Percentiles rank a stretch among this genome's conserved stretches.
Evolutionary conservation across 2,797 vertebrate genomes (phyloP).

Genomic region (Catamblyrhynchus diadema): DNA sequence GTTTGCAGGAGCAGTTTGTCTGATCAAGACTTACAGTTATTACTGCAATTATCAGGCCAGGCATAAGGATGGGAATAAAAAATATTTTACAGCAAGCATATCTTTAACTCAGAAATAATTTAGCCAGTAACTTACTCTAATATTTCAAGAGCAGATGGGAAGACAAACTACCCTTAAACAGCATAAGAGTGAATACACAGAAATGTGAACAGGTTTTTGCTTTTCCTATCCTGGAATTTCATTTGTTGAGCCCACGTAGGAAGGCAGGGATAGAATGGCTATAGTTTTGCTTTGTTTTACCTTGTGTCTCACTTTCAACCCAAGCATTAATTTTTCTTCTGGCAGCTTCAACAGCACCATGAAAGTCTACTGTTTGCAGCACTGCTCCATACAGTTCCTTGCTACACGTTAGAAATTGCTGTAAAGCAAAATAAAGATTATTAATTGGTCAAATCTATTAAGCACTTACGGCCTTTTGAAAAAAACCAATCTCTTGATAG

Average conservation of each 20-base stretch:
- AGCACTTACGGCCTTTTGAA: neutral
- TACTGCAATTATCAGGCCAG: neutral
- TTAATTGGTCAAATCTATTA: neutral
- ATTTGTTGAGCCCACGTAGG: neutral
- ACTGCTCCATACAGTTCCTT: conserved; percentile 68
- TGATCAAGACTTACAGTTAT: neutral
- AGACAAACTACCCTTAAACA: neutral
- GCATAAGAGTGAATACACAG: neutral
- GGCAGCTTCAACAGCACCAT: conserved; percentile 55
- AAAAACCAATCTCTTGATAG: neutral
- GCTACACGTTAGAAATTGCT: conserved; percentile 64
- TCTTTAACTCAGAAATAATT: neutral
- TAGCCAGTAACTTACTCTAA: neutral
- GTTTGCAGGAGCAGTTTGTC: neutral
- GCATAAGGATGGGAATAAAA: neutral
- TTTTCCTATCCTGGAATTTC: neutral
- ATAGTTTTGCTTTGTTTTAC: conserved; percentile 53
- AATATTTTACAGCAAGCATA: neutral
- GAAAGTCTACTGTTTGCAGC: conserved; percentile 70
- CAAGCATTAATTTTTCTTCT: conserved; percentile 75
- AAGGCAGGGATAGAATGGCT: neutral
- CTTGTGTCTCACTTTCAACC: conserved; percentile 75
- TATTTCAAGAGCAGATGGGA: neutral
- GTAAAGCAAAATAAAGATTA: neutral
- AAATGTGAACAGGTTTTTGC: neutral